A percentile compares a stretch with the other conserved stretches of the same genome.
phyloP scores from a whole-genome alignment of 2,113 vertebrate genomes.

The Cromileptes altivelis region DNA sequence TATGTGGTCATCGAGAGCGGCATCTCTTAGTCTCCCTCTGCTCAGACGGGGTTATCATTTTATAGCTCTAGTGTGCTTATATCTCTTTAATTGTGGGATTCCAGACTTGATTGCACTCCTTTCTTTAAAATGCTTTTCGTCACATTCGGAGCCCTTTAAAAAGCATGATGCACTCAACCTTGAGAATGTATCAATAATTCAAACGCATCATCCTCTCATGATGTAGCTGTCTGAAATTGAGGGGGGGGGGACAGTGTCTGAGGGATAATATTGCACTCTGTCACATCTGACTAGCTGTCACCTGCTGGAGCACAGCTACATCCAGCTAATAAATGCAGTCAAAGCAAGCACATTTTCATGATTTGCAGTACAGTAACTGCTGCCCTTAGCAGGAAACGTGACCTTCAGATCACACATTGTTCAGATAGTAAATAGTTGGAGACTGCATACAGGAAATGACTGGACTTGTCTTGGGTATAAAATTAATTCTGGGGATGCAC shows the following conservation, averaged over 20 bases:
- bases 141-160: constrained; percentile 64
- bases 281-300: constrained; percentile 81
- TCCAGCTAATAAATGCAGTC: constrained; percentile 71
- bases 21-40: constrained; percentile 24
- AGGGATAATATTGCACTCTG: constrained; percentile 79
- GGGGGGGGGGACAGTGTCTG: constrained; percentile 62
- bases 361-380: constrained; percentile 62
- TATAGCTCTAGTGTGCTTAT: constrained; percentile 38
- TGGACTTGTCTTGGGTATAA: constrained; percentile 32
- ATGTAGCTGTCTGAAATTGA: constrained; percentile 78
- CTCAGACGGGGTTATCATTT: constrained; percentile 40
- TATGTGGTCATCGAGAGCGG: constrained; percentile 55
- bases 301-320: constrained; percentile 64
- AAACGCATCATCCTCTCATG: constrained; percentile 82
- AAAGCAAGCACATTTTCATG: constrained; percentile 63
- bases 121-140: constrained; percentile 43
- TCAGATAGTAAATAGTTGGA: constrained; percentile 50
- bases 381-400: constrained; percentile 66
- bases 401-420: constrained; percentile 47
- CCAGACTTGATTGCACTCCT: constrained; percentile 51
- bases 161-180: constrained; percentile 80
- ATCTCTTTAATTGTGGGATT: constrained; percentile 65
- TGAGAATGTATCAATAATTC: constrained; percentile 84
- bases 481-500: constrained; percentile 35
- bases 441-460: constrained; percentile 7